A percentile compares a stretch with the other conserved stretches of the same genome.
These are phyloP conservation scores for Charaxes varanes DNA, from an alignment of 1,140 invertebrate genomes.

Conservation along the genomic window DNA sequence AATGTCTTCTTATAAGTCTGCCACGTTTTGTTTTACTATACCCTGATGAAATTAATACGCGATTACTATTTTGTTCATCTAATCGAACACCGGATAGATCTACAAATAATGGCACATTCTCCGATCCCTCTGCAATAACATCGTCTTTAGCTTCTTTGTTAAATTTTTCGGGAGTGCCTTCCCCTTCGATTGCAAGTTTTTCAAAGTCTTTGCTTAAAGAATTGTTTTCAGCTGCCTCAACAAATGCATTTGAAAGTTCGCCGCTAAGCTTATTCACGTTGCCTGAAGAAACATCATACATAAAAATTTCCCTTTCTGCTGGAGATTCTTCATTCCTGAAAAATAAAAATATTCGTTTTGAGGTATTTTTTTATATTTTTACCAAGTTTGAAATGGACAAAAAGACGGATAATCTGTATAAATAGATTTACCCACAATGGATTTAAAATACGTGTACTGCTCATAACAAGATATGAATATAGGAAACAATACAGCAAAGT, in stretches of 20 bases:
- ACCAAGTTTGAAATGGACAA: no score
- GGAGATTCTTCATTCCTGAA: conserved; percentile 70
- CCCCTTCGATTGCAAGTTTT: conserved; percentile 75
- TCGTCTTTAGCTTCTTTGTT: conserved; percentile 44
- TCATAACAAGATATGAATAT: no score
- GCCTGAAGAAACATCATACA: conserved; percentile 85
- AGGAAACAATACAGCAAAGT: no score
- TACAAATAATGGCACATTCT: conserved; percentile 67
- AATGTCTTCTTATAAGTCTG: conserved; percentile 58
- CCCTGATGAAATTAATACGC: conserved; percentile 71
- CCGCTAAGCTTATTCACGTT: conserved; percentile 81
- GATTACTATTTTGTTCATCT: conserved; percentile 50
- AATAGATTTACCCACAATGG: no score
- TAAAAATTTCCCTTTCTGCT: conserved; percentile 85
- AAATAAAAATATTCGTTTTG: conserved; percentile 12
- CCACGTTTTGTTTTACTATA: conserved; percentile 73
- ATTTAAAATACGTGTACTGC: no score
- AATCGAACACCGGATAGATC: conserved; percentile 54
- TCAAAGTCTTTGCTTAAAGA: conserved; percentile 80
- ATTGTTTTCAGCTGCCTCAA: conserved; percentile 88
- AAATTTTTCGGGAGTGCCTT: conserved; percentile 70
- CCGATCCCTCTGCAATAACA: conserved; percentile 47
- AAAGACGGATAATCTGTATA: no score
- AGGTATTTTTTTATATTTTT: neutral
- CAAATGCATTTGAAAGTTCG: conserved; percentile 85